Percentiles rank a stretch among this genome's conserved stretches.
Conservation (phyloP, 2,113 vertebrate species). For the Pseudois nayaur region DNA sequence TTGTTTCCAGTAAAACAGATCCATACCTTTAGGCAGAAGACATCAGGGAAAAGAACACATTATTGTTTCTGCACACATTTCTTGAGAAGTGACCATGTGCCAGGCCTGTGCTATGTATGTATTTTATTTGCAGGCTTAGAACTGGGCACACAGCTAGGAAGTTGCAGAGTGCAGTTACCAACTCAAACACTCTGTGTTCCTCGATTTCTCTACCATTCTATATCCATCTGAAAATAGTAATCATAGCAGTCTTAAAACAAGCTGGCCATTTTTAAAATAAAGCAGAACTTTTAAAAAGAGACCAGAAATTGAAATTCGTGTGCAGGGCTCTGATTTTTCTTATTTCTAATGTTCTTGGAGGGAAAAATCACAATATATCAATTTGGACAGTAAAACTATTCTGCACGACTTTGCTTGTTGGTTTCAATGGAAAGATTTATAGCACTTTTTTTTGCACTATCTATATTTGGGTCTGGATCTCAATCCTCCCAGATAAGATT, state of each 20-base stretch:
- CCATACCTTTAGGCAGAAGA: not conserved
- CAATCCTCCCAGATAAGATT: not conserved
- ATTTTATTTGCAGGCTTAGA: not conserved
- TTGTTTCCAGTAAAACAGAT: not conserved
- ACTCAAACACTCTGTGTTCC: not conserved
- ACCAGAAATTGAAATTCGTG: not conserved
- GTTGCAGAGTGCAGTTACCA: not conserved
- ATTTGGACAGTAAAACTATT: not conserved
- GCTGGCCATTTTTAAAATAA: not conserved
- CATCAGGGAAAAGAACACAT: not conserved
- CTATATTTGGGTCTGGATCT: not conserved
- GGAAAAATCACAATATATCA: not conserved
- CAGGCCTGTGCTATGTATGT: not conserved
- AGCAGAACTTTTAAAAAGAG: not conserved
- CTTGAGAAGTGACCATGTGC: not conserved
- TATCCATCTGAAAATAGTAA: not conserved
- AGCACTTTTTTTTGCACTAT: not conserved
- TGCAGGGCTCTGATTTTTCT: not conserved
- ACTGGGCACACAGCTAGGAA: not conserved
- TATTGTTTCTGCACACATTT: not conserved
- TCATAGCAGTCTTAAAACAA: not conserved
- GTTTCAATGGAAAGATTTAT: not conserved
- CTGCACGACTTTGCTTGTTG: not conserved
- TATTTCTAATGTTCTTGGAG: not conserved
- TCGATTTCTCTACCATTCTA: not conserved